phyloP scores from a whole-genome alignment of 1,140 invertebrate species.

The Temnothorax curvispinosus region DNA sequence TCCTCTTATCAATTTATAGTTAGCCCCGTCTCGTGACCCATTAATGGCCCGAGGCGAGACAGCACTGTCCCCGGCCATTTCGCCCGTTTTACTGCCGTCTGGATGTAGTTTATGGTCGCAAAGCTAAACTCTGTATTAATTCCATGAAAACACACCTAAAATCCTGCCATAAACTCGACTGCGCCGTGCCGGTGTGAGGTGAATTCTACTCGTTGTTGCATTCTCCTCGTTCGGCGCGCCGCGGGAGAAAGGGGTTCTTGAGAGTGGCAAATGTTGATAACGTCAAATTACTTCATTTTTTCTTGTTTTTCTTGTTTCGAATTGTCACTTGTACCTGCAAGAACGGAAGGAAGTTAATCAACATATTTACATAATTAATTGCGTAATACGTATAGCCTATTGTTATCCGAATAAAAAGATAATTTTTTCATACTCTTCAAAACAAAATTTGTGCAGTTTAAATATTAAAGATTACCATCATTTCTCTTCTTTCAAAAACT shows the following conservation, averaged over 20 bases:
- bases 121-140: constrained; percentile 83
- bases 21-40: constrained; percentile 78
- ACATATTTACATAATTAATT: constrained; percentile 1
- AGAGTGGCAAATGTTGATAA: constrained; percentile 31
- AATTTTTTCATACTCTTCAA: background rate
- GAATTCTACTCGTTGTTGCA: constrained; percentile 62
- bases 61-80: constrained; percentile 79
- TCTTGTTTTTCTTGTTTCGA: background rate
- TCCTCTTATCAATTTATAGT: constrained; percentile 80
- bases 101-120: constrained; percentile 80
- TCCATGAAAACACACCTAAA: constrained; percentile 81
- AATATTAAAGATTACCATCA: background rate
- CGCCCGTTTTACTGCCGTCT: constrained; percentile 79
- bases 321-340: background rate
- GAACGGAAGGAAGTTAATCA: background rate
- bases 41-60: constrained; percentile 79
- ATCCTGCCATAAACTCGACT: constrained; percentile 71
- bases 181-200: constrained; percentile 46
- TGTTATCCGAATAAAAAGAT: background rate
- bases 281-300: constrained; percentile 27
- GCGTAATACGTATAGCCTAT: background rate
- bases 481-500: background rate
- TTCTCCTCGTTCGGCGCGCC: constrained; percentile 35
- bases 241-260: background rate
- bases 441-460: background rate